Evolutionary conservation across 37 sponge, comb jelly and placozoan genomes (phyloP).

Genomic region (Geodia barretti): DNA sequence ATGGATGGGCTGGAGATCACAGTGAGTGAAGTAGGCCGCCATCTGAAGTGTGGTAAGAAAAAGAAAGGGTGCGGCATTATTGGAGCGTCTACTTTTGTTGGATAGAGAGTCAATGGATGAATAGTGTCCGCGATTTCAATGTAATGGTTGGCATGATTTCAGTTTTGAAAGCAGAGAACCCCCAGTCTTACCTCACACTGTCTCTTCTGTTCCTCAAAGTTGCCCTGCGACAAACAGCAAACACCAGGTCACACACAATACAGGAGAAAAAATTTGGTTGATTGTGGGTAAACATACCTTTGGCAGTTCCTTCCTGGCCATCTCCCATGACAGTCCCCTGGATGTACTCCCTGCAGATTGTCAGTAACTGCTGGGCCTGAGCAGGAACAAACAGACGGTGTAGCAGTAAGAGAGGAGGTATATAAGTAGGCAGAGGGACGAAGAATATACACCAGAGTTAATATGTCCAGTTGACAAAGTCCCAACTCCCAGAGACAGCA

Average conservation of each 20-base stretch:
- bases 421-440: not conserved
- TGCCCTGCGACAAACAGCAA: conserved; percentile 30
- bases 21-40: conserved; percentile 99
- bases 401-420: not conserved
- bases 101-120: not conserved
- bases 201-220: conserved; percentile 80
- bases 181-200: conserved; percentile 65
- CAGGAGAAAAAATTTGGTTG: too few relatives aligned
- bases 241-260: not conserved
- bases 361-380: conserved; percentile 85
- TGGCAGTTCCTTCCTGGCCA: conserved; percentile 88
- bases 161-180: not conserved
- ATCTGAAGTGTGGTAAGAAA: too few relatives aligned
- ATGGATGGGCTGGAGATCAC: conserved; percentile 93
- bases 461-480: too few relatives aligned
- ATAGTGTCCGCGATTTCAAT: not conserved
- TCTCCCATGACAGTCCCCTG: conserved; percentile 90
- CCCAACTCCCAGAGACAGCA: too few relatives aligned
- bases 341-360: conserved; percentile 94
- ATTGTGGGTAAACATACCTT: too few relatives aligned
- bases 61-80: too few relatives aligned
- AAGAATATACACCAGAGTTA: too few relatives aligned
- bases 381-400: not conserved
- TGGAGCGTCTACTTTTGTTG: too few relatives aligned
- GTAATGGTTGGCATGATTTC: not conserved